Conservation (phyloP, 2,797 vertebrate species). For the Hozukius guyotensis region DNA sequence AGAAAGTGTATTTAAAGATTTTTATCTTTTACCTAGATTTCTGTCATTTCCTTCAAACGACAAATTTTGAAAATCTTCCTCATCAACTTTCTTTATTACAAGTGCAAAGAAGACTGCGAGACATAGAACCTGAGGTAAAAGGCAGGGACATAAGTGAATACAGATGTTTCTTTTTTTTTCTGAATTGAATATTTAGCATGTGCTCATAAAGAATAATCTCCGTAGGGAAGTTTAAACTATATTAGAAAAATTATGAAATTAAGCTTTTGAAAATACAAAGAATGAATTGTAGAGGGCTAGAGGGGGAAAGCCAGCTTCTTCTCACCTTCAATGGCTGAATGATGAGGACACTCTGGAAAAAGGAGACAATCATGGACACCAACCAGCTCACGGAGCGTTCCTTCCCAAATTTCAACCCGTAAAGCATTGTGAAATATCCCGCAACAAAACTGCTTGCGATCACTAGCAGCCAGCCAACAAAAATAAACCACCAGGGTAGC, state of each 20-base stretch:
- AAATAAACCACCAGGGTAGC: slow-evolving; percentile 93
- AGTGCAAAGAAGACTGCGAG: slow-evolving; percentile 93
- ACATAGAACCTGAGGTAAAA: slow-evolving; percentile 85
- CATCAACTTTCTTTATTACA: slow-evolving; percentile 89
- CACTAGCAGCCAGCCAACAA: slow-evolving; percentile 91
- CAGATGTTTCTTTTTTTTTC: fast-evolving
- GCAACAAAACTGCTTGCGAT: slow-evolving; percentile 83
- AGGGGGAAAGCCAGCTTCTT: not conserved
- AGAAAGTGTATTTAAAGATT: too few relatives aligned
- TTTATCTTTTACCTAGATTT: slow-evolving; percentile 76
- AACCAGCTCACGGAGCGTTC: slow-evolving; percentile 92
- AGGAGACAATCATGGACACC: slow-evolving; percentile 91
- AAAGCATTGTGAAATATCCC: slow-evolving; percentile 92
- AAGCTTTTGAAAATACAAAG: not conserved
- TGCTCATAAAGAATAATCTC: not conserved
- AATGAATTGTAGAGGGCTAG: not conserved
- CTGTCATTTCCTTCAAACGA: slow-evolving; percentile 58
- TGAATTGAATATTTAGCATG: not conserved
- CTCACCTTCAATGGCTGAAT: slow-evolving; percentile 92
- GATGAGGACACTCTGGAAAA: slow-evolving; percentile 91
- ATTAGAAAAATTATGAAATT: not conserved
- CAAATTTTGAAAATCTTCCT: slow-evolving; percentile 85
- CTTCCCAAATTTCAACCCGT: slow-evolving; percentile 90
- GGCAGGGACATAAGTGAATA: not conserved
- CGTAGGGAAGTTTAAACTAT: not conserved